These are phyloP conservation scores for Dicaeum eximium DNA, from an alignment of 2,113 vertebrate genomes.

Conservation along the genomic window DNA sequence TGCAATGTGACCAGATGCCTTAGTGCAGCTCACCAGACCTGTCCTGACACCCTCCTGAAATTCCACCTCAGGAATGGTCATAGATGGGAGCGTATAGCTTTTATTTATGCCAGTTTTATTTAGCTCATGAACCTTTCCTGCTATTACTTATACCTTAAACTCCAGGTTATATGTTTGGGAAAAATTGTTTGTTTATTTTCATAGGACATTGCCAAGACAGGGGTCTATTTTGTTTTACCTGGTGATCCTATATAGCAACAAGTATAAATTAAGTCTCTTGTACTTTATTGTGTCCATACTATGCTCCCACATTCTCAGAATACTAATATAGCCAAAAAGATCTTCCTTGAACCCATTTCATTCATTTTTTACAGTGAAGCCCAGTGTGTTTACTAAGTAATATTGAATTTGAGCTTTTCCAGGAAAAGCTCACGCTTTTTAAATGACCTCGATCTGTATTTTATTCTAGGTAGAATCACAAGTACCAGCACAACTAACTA, in stretches of 20 bases:
- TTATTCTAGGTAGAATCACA: not conserved
- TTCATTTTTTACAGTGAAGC: not conserved
- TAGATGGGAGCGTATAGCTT: fast-evolving
- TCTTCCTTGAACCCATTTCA: not conserved
- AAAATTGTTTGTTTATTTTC: not conserved
- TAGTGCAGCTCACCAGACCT: not conserved
- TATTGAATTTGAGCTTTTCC: not conserved
- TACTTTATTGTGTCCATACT: not conserved
- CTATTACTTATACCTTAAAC: not conserved
- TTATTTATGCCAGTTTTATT: not conserved
- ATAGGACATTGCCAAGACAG: not conserved
- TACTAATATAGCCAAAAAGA: not conserved
- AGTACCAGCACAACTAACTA: not conserved
- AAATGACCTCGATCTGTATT: not conserved
- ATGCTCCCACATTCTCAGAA: not conserved
- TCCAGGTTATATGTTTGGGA: not conserved
- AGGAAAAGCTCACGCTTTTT: not conserved
- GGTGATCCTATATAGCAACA: not conserved
- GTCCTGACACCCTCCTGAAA: not conserved
- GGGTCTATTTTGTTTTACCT: not conserved
- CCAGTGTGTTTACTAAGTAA: not conserved
- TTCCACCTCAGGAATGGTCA: not conserved
- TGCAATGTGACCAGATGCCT: not conserved
- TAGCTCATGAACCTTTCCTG: not conserved
- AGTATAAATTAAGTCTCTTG: not conserved